Base-by-base conservation (phyloP, 2,113 vertebrate species). In the Ellobius talpinus region DNA sequence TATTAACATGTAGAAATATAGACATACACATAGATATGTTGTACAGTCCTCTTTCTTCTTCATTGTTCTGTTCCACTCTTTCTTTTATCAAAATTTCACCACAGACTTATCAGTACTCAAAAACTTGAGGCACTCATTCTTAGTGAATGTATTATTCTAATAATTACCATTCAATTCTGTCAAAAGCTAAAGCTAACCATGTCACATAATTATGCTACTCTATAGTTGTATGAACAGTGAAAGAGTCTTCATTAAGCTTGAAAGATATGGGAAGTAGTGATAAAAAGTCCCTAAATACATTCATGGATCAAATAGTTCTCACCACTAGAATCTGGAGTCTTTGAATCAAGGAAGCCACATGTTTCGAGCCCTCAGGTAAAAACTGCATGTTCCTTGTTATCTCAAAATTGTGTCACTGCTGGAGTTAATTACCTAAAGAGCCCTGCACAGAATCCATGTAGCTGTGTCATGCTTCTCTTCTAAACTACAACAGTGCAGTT, bases 401-500 rank as follows among this genome's bases (percentile, higher is more conserved):
- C 76, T 95, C 84, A 74, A 96, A 97, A 94, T 50, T 79, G 36
- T 90, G 29, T 85, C 76, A 68, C n/a, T 87, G 24, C 70, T n/a
- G 2, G 24, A 95, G 52, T 76, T 97, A 97, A 97, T 97, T 87
- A 90, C 68, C 76, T 94, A 95, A 94, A 93, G 33, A 87, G 47
- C n/a, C 74, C 65, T 1, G 11, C 21, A 95, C 7, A 91, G 94
- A 97, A 92, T 85, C 21, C 52, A 10, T 68, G 50, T 92, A 92
- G 39, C 11, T 91, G 81, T 96, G 92, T 74, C 82, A 95, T 66
- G 36, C 5, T 47, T 96, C 85, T 95, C 39, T 77, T 97, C 91
- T 92, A 95, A 97, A 96, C 42, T 61, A 94, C 45, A 95, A 93
- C 45, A 89, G 95, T 96, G 94, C 91, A 97, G 96, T 95, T 97